Evolutionary conservation across 2,797 vertebrate genomes (phyloP).

Genomic region (Pristis pectinata): DNA sequence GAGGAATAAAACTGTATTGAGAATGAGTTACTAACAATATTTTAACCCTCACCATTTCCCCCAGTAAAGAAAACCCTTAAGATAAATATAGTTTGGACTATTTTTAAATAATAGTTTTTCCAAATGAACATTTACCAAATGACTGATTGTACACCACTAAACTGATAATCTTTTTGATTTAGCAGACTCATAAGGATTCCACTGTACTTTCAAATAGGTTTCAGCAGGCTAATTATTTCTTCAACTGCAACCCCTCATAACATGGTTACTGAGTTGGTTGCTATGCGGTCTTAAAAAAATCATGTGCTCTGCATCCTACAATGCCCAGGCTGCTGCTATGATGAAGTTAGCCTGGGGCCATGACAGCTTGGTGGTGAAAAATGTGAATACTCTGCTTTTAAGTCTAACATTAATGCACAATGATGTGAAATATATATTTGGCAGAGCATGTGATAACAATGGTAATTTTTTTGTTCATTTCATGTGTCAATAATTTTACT

Average conservation of each 20-base stretch:
- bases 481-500: neutral
- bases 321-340: neutral
- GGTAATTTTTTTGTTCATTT: conserved; percentile 20
- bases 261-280: conserved; percentile 23
- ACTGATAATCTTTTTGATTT: neutral
- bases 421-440: neutral
- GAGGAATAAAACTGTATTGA: neutral
- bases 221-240: neutral
- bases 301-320: neutral
- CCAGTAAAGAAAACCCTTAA: neutral
- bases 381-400: neutral
- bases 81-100: neutral
- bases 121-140: neutral
- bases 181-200: neutral
- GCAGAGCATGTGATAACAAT: neutral
- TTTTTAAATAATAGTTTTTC: neutral
- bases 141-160: neutral
- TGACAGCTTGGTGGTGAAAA: neutral
- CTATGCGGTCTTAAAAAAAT: conserved; percentile 31
- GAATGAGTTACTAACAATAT: too few species aligned
- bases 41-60: neutral
- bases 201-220: neutral
- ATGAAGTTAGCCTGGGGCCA: neutral
- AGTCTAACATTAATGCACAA: neutral
- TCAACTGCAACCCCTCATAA: neutral